Conservation (phyloP, 2,113 vertebrate species). For the Phyllostomus discolor region DNA sequence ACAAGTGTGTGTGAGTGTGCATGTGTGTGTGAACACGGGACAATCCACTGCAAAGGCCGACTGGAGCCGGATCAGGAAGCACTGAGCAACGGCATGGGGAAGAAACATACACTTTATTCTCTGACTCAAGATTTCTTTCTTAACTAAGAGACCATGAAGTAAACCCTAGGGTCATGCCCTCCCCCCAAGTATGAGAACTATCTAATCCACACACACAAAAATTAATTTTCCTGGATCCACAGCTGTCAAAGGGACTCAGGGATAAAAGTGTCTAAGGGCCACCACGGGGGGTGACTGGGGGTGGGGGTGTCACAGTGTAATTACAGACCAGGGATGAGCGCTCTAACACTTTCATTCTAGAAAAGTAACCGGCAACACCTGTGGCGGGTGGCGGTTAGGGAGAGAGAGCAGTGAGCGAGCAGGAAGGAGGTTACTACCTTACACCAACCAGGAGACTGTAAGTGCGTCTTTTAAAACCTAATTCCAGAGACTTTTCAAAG, state of each 20-base stretch:
- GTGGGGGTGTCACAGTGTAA: neutral
- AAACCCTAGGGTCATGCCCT: neutral
- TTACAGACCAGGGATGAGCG: neutral
- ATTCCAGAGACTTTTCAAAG: neutral
- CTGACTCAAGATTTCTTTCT: neutral
- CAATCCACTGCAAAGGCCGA: neutral
- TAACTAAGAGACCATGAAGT: neutral
- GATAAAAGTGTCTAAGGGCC: neutral
- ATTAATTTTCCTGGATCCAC: neutral
- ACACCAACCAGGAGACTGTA: neutral
- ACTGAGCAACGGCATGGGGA: neutral
- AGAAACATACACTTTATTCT: neutral
- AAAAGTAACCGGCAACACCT: neutral
- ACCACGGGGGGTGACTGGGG: neutral
- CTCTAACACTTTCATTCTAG: slow-evolving; percentile 1
- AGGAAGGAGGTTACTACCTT: neutral
- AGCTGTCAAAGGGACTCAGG: neutral
- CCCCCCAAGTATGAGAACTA: neutral
- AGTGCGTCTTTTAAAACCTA: neutral
- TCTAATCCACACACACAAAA: neutral
- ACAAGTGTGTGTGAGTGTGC: neutral
- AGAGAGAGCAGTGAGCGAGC: neutral
- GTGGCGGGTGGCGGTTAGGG: neutral
- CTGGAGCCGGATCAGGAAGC: neutral
- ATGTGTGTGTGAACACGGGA: neutral